phyloP scores from a whole-genome alignment of 2,113 vertebrate species.

The Scophthalmus maximus region DNA sequence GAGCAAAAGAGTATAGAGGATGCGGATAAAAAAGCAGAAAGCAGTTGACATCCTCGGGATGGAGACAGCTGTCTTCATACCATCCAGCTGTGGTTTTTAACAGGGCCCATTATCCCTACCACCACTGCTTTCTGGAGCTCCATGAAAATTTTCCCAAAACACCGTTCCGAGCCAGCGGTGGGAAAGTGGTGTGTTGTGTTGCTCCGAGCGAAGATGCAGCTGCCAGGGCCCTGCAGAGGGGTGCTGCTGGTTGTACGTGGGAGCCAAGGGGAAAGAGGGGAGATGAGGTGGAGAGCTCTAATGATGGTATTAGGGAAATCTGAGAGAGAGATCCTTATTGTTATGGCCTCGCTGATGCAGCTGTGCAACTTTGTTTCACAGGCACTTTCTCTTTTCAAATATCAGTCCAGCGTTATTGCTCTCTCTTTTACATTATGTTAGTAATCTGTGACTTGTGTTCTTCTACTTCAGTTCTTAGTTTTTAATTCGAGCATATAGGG shows the following conservation, averaged over 20 bases:
- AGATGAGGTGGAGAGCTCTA: slow-evolving; percentile 42
- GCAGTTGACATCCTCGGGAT: slow-evolving; percentile 50
- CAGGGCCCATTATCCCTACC: slow-evolving; percentile 66
- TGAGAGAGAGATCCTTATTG: slow-evolving; percentile 53
- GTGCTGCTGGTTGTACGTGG: slow-evolving; percentile 41
- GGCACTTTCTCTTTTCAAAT: not conserved
- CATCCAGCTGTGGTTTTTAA: slow-evolving; percentile 71
- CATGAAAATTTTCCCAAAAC: slow-evolving; percentile 63
- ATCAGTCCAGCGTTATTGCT: not conserved
- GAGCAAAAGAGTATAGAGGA: slow-evolving; percentile 6
- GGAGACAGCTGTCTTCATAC: slow-evolving; percentile 48
- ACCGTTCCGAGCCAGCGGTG: slow-evolving; percentile 61
- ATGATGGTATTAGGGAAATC: slow-evolving; percentile 65
- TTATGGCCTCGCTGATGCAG: slow-evolving; percentile 36
- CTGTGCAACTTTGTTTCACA: slow-evolving; percentile 34
- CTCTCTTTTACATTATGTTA: not conserved
- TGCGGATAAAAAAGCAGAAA: slow-evolving; percentile 41
- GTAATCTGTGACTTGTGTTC: no score
- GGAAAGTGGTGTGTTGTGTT: slow-evolving; percentile 59
- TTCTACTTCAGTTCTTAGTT: no score
- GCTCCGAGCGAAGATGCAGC: slow-evolving; percentile 58
- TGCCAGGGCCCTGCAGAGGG: slow-evolving; percentile 62
- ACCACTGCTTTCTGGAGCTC: slow-evolving; percentile 48
- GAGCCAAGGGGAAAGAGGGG: slow-evolving; percentile 37
- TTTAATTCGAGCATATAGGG: no score